These are phyloP conservation scores for Drosophila imparisetae DNA, from an alignment of 2,888 invertebrate species.

Conservation along the genomic window DNA sequence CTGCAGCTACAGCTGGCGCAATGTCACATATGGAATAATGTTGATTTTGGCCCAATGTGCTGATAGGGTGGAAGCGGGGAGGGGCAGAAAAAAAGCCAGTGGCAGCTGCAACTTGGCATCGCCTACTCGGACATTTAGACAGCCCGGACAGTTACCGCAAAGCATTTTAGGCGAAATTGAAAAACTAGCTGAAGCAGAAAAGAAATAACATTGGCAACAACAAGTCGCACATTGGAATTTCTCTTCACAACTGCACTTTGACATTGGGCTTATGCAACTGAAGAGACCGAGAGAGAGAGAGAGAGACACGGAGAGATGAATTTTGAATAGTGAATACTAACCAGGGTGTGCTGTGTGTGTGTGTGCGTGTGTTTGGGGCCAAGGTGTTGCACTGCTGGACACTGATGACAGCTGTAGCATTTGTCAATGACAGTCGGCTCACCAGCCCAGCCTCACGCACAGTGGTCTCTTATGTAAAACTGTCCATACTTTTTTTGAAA, in stretches of 20 bases:
- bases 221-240: slow-evolving; percentile 26
- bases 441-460: slow-evolving; percentile 2
- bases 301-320: neutral
- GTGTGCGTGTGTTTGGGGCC: neutral
- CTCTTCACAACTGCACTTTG: slow-evolving; percentile 37
- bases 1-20: slow-evolving; percentile 33
- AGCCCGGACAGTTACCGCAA: slow-evolving; percentile 26
- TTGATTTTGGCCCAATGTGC: slow-evolving; percentile 46
- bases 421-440: slow-evolving; percentile 41
- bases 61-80: neutral
- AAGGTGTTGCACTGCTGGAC: slow-evolving; percentile 41
- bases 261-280: slow-evolving; percentile 27
- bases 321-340: slow-evolving; percentile 19
- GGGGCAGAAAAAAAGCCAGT: neutral
- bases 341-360: neutral
- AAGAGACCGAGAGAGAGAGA: neutral
- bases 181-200: slow-evolving; percentile 36
- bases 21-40: slow-evolving; percentile 57
- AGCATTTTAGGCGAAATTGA: slow-evolving; percentile 43
- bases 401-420: slow-evolving; percentile 45
- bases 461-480: slow-evolving; percentile 7
- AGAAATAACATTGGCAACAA: slow-evolving; percentile 45
- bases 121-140: slow-evolving; percentile 18
- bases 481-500: neutral
- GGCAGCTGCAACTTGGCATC: slow-evolving; percentile 10